phyloP scores from a whole-genome alignment of 2,113 vertebrate species.

The Istiophorus platypterus region DNA sequence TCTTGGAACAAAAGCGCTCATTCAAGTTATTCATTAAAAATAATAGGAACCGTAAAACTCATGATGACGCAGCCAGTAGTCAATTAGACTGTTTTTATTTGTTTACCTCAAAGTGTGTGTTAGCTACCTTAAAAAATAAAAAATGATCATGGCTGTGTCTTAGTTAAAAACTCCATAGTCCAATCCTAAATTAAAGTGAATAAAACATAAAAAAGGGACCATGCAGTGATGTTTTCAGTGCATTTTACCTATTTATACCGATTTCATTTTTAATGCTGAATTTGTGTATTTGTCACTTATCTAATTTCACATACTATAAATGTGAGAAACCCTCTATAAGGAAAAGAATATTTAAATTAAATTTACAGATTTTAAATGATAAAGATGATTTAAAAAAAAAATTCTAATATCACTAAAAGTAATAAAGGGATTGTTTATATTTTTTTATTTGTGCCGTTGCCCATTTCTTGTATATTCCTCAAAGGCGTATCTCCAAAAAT shows the following conservation, averaged over 20 bases:
- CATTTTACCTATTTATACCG: not conserved
- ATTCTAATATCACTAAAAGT: not conserved
- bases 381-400: not conserved
- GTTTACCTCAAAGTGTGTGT: slow-evolving; percentile 49
- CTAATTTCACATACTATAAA: not conserved
- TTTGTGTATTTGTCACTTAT: slow-evolving; percentile 8
- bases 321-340: not conserved
- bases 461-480: slow-evolving; percentile 45
- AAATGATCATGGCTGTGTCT: slow-evolving; percentile 20
- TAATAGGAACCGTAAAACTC: not conserved
- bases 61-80: slow-evolving; percentile 5
- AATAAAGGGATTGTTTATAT: slow-evolving; percentile 60
- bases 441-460: slow-evolving; percentile 41
- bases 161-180: not conserved
- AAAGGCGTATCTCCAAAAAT: slow-evolving; percentile 41
- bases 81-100: slow-evolving; percentile 15
- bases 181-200: slow-evolving; percentile 2
- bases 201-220: slow-evolving; percentile 50
- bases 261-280: not conserved
- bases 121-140: slow-evolving; percentile 8
- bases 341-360: not conserved
- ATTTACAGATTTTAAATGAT: not conserved
- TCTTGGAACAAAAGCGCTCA: not conserved
- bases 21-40: not conserved
- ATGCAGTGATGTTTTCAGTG: slow-evolving; percentile 11